Evolutionary conservation across 2,888 invertebrate species (phyloP), one percentile per base, ranked within the genome.

Genomic region (Scelioninae gen. 2): DNA sequence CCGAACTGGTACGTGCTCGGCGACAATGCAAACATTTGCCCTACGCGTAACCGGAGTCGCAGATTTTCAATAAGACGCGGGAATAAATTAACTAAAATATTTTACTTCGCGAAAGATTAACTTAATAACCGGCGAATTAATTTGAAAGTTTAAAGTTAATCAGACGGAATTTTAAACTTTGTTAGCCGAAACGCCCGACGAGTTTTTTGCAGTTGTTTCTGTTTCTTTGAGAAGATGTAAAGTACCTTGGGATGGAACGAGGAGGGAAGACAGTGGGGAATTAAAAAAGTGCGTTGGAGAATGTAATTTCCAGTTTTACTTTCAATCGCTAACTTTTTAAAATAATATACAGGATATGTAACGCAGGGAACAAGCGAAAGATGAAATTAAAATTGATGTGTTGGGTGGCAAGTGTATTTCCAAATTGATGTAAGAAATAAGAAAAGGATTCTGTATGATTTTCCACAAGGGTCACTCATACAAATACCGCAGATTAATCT

Each of bases 121-220:
- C 63, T 52, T 52, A 63, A 63, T 63, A 35, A 63, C 43, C 41
- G 39, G 67, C 16, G 50, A 55, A 65, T 65, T 65, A 55, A 48
- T 65, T 65, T 48, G 37, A 9, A 55, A 65, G 46, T 55, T 37
- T 35, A 55, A 53, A 65, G 65, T 57, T 65, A 65, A 65, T 65
- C 55, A 65, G 46, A 28, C 19, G 35, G 25, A 55, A 65, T 65
- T 65, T 65, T 46, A 55, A 65, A 65, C 55, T 65, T 65, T 46
- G 55, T 55, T 64, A 55, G 55, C n/a, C 18, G 22, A 22, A 6
- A 50, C 50, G 61, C 19, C 41, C n/a, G 18, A 10, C 43, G 19
- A 55, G 48, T 45, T 55, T 55, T 55, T 39, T 39, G 48, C 65
- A 37, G 55, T 48, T 55, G 55, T 65, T 64, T 64, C 53, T 46